phyloP scores from a whole-genome alignment of 2,797 vertebrate genomes.

The Myotis findleyi region DNA sequence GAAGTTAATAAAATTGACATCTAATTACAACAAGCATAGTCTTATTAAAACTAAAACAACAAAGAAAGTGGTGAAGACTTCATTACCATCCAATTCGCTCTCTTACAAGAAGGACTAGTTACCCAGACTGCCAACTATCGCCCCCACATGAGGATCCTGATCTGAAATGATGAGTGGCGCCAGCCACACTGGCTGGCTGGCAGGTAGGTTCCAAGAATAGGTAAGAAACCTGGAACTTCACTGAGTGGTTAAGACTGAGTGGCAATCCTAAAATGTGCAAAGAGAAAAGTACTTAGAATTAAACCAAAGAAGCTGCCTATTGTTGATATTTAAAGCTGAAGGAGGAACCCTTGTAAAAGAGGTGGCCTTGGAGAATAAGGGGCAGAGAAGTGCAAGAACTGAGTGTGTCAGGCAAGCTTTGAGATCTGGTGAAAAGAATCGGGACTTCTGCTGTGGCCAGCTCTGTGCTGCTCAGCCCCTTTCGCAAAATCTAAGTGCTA shows the following conservation, averaged over 20 bases:
- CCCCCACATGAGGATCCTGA: neutral
- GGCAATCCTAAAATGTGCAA: neutral
- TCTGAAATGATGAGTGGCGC: neutral
- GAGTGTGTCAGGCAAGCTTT: neutral
- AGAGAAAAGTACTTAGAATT: neutral
- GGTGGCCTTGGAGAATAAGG: neutral
- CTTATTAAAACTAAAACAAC: slow-evolving; percentile 59
- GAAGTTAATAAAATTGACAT: slow-evolving; percentile 76
- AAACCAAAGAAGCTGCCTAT: neutral
- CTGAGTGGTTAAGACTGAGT: neutral
- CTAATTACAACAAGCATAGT: slow-evolving; percentile 69
- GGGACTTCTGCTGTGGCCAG: neutral
- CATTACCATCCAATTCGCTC: neutral
- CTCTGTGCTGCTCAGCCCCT: too few species aligned
- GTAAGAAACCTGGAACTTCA: neutral
- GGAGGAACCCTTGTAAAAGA: neutral
- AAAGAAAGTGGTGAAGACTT: slow-evolving; percentile 16
- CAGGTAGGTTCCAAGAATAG: neutral
- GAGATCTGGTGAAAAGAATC: neutral
- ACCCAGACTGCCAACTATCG: neutral
- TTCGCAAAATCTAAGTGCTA: neutral
- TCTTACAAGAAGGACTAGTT: neutral
- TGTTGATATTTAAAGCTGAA: neutral
- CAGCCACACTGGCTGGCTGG: neutral
- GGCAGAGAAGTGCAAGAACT: neutral